Base-by-base conservation (phyloP, 2,797 vertebrate species). In the Epinephelus coioides region DNA sequence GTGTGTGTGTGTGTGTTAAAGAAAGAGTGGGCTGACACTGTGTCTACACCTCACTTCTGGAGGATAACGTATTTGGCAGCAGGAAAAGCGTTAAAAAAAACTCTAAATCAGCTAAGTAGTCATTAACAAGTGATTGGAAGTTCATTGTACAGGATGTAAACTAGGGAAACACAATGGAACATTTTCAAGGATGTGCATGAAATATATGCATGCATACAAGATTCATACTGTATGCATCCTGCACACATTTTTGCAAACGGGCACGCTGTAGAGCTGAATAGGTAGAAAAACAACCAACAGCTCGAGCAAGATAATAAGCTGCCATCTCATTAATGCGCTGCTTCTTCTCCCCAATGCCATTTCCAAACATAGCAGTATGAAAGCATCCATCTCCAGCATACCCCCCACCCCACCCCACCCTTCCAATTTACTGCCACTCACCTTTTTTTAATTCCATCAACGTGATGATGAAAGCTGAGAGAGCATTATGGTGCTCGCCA, bases 361-460 rank as follows among this genome's bases (percentile, higher is more conserved):
- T 79, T 84, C 83, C 78, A 79, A 89, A 90, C 86, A 81, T 64
- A 75, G 72, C 80, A 38, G 66, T 65, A 73, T 71, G 68, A 84
- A 78, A 76, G 64, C 61, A 89, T 92, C 76, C 79, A 68, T 91
- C 88, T 88, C 73, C 83, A 19, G 50, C 38, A 46, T 44, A n/a
- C 51, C 65, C 23, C 49, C 21, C 1, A 11, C 44, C 7, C 34
- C 59, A 64, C 73, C 53, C 56, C 70, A 54, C 78, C 38, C 63
- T 75, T 81, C 69, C 84, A 87, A 81, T 86, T 86, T 85, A 86
- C 82, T 78, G 80, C 85, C 85, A 87, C 85, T 92, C 88, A 78
- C 66, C 82, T 79, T 80, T 86, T 87, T 90, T 88, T 73, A 86
- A 92, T 91, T 90, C 86, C 78, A 90, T 92, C 90, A 86, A 62